Evolutionary conservation across 2,797 vertebrate genomes (phyloP), one percentile per base, ranked within the genome.

Genomic region (Otolemur crassicaudatus): DNA sequence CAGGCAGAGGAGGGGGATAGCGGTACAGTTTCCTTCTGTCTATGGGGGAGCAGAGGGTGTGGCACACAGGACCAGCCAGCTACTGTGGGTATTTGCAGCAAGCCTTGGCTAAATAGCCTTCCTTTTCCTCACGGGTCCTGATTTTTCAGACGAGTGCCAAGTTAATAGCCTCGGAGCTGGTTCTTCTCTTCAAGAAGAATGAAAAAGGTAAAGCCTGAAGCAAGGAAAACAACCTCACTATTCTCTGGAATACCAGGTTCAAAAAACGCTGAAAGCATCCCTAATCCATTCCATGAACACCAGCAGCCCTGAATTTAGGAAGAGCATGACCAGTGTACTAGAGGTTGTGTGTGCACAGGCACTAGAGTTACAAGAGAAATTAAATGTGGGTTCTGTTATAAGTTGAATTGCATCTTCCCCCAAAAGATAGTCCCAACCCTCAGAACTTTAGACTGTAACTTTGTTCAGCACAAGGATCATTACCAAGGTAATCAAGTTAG

Each of bases 51-150:
- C n/a, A 31, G 40, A 37, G 34, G 49, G 40, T 37, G 27, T 4
- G 6, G 12, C 14, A 58, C 80, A 75, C 16, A 56, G 97, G 93
- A 88, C 81, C 96, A 97, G 79, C 73, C 92, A 97, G 97, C 93
- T 97, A 92, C 86, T 97, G 56, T 90, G 88, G 85, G 85, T 6
- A 83, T 75, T 93, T 23, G 82, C 31, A 70, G 27, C 23, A 94
- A 96, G 90, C 65, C 91, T 40, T 63, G 94, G 95, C 65, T 84
- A 37, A 82, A 25, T 46, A 27, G 8, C 1, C 1, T 11, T 31
- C 27, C 13, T 34, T 43, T 90, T 27, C 11, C 40, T 60, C n/a
- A 23, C 0, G 4, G 12, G 19, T 70, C 40, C 31, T 69, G 76
- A n/a, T 13, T 13, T 10, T 37, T 13, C 27, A 84, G 20, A 27